Percentiles rank a stretch among this genome's conserved stretches.
phyloP scores from a whole-genome alignment of 2,113 vertebrate genomes.

The Aegotheles bennettii region DNA sequence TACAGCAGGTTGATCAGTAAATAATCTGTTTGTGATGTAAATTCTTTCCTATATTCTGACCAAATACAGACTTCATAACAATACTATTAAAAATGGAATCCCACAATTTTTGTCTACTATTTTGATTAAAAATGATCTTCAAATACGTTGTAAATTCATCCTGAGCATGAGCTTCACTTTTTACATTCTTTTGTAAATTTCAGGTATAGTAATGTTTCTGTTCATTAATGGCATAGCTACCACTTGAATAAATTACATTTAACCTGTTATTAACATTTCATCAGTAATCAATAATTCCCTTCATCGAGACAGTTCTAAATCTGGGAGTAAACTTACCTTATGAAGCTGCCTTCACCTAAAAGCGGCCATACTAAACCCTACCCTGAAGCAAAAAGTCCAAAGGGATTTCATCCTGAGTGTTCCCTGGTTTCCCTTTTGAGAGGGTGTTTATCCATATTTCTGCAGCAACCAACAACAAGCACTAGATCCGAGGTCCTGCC shows the following conservation, averaged over 20 bases:
- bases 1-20: background rate
- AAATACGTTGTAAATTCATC: background rate
- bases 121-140: background rate
- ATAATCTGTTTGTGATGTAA: fast-evolving
- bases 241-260: background rate
- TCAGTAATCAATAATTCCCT: background rate
- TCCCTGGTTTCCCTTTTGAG: background rate
- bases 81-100: background rate
- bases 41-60: background rate
- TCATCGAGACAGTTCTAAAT: background rate
- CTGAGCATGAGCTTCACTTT: background rate
- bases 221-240: background rate
- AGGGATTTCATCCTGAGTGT: background rate
- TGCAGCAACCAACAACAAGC: background rate
- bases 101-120: background rate
- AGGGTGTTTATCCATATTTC: background rate
- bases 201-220: background rate
- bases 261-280: background rate
- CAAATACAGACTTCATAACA: background rate
- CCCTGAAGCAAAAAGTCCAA: background rate
- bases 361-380: fast-evolving
- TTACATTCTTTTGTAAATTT: background rate
- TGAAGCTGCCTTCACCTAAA: background rate
- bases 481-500: background rate
- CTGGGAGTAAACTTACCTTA: background rate